Conservation (phyloP, 1,140 invertebrate species). For the Drosophila ironensis region DNA sequence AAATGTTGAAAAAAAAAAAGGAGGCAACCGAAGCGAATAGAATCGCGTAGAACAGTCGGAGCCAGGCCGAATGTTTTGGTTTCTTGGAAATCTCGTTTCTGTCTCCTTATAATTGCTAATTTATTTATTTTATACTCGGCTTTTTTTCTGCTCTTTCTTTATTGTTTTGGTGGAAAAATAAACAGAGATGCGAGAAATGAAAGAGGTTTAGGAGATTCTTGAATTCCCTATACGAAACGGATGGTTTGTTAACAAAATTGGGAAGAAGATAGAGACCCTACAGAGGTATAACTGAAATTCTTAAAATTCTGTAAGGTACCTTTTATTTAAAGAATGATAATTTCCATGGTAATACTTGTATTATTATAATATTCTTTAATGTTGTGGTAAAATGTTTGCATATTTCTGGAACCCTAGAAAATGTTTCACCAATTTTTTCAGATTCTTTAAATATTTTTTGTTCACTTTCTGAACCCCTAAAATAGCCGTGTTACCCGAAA, state of each 20-base stretch:
- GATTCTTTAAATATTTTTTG: too few species aligned
- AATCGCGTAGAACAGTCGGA: slow-evolving; percentile 8
- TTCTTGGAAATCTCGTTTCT: slow-evolving; percentile 58
- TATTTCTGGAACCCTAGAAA: too few species aligned
- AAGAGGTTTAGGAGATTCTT: background rate
- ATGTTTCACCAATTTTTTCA: too few species aligned
- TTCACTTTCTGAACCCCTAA: too few species aligned
- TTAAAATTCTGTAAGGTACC: too few species aligned
- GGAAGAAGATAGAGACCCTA: too few species aligned
- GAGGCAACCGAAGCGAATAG: slow-evolving; percentile 6
- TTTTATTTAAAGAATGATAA: too few species aligned
- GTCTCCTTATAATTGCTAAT: slow-evolving; percentile 72
- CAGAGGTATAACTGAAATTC: too few species aligned
- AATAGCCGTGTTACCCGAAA: background rate
- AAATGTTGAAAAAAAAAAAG: background rate
- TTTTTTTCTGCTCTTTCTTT: slow-evolving; percentile 53
- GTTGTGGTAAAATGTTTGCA: background rate
- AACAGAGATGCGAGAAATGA: slow-evolving; percentile 1
- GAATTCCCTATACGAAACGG: slow-evolving; percentile 1
- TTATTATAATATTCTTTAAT: background rate
- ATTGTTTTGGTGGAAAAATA: slow-evolving; percentile 45
- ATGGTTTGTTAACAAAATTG: too few species aligned
- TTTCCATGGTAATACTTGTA: background rate
- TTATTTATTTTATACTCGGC: slow-evolving; percentile 65
- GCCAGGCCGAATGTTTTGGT: slow-evolving; percentile 39